A percentile compares a stretch with the other conserved stretches of the same genome.
phyloP scores from a whole-genome alignment of 2,113 vertebrate species.

The Calidris pugnax region DNA sequence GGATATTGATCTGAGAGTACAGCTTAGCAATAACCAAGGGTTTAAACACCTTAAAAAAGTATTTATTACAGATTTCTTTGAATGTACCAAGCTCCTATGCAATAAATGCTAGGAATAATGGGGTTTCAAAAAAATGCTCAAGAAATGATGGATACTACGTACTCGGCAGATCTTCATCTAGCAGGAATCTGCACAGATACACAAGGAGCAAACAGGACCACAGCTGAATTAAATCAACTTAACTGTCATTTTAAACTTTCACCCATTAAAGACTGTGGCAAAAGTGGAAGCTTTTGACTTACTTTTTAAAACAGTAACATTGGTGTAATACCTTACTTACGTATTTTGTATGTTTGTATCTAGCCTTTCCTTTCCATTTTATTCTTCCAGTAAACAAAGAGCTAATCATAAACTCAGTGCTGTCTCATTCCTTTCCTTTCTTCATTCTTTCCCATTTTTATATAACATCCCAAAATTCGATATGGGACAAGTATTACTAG shows the following conservation, averaged over 20 bases:
- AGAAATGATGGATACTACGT: not conserved
- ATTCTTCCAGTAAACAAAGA: not conserved
- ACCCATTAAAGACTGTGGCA: not conserved
- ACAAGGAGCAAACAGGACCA: not conserved
- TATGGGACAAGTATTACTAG: not conserved
- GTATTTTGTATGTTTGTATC: not conserved
- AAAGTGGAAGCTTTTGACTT: not conserved
- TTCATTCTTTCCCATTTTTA: not conserved
- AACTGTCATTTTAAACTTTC: not conserved
- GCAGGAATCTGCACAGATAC: not conserved
- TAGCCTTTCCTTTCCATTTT: not conserved
- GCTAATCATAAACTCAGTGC: not conserved
- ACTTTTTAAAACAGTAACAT: not conserved
- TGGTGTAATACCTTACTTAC: not conserved
- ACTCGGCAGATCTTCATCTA: not conserved
- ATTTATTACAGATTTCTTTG: not conserved
- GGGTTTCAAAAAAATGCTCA: not conserved
- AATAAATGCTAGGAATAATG: not conserved
- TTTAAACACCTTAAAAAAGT: not conserved
- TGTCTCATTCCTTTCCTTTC: not conserved
- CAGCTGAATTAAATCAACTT: not conserved
- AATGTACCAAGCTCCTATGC: not conserved
- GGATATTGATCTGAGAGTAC: not conserved
- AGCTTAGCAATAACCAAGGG: not conserved
- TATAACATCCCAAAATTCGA: not conserved